Base-by-base conservation (phyloP, 2,113 vertebrate genomes). In the Plectropomus leopardus region DNA sequence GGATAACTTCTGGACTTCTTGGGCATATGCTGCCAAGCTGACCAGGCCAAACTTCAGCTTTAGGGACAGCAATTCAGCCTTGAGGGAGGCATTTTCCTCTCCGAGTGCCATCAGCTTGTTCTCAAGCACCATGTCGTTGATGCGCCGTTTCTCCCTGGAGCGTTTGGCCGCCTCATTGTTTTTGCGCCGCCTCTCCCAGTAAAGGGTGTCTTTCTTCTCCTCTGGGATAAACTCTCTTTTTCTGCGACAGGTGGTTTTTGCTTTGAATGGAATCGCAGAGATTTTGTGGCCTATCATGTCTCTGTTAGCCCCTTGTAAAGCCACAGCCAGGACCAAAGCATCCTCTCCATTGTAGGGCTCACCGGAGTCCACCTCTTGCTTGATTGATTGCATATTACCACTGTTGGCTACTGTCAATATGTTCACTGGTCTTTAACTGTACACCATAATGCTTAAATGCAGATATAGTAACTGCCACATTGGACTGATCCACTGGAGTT, bases 141-240 rank as follows among this genome's bases (percentile, higher is more conserved):
- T 94, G 4, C 98, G 92, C 0, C 98, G 94, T 83, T 98, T 99
- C 93, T 99, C 98, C 66, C 98, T 95, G 0, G 98, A 99, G 64
- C 98, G 96, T 80, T 99, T 99, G 66, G 98, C 98, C 0, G 98
- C 98, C 86, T 99, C 98, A 0, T 99, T 99, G 92, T 99, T 99
- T 83, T 99, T 99, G 68, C 97, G 91, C 24, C 98, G 94, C 75
- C 98, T 95, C 84, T 99, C 98, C 98, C 98, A 99, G 40, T 99
- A 99, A 82, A 96, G 87, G 3, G 89, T 96, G 92, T 99, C 98
- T 79, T 99, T 99, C 92, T 98, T 99, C 76, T 98, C 98, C 4
- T 99, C 96, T 0, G 98, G 97, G 89, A 98, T 99, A 76, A 99
- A 99, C 83, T 99, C 98, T 23, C 97, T 89, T 83, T 98, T 98